Conservation (phyloP, 1,140 invertebrate species). For the Drosophila pallidifrons region DNA sequence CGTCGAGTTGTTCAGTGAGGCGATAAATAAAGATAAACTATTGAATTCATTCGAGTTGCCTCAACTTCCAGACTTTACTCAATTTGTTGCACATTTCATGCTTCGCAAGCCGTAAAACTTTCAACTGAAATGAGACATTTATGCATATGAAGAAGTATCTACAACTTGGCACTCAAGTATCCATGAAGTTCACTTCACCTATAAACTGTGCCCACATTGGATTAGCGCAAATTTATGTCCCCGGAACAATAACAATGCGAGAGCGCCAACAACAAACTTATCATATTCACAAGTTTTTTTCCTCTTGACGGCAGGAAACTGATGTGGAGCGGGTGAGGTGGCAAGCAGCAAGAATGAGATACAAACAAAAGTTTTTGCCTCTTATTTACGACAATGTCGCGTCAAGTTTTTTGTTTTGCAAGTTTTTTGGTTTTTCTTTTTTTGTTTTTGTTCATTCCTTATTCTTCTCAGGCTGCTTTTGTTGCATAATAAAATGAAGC, state of each 20-base stretch:
- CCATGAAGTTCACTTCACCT: constrained; percentile 81
- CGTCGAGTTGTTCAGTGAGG: constrained; percentile 50
- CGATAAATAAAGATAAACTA: neutral
- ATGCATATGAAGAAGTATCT: constrained; percentile 57
- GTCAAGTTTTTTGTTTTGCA: constrained; percentile 68
- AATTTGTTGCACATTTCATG: constrained; percentile 79
- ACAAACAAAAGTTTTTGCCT: constrained; percentile 72
- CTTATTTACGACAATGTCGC: constrained; percentile 83
- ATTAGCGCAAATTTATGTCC: constrained; percentile 77
- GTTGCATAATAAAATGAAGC: constrained; percentile 82
- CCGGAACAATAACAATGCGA: constrained; percentile 24
- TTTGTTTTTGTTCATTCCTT: constrained; percentile 22
- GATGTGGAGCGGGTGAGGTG: neutral
- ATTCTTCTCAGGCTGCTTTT: constrained; percentile 23
- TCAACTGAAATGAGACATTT: constrained; percentile 32
- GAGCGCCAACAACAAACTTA: constrained; percentile 63
- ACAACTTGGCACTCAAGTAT: constrained; percentile 63
- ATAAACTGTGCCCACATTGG: constrained; percentile 71
- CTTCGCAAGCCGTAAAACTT: constrained; percentile 76
- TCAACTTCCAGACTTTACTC: neutral
- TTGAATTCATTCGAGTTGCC: neutral
- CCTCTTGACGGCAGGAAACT: neutral
- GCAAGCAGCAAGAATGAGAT: constrained; percentile 14
- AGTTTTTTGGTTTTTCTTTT: constrained; percentile 47
- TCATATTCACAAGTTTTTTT: constrained; percentile 74